These are phyloP conservation scores for Panthera leo DNA, from an alignment of 2,113 vertebrate species.

Conservation along the genomic window DNA sequence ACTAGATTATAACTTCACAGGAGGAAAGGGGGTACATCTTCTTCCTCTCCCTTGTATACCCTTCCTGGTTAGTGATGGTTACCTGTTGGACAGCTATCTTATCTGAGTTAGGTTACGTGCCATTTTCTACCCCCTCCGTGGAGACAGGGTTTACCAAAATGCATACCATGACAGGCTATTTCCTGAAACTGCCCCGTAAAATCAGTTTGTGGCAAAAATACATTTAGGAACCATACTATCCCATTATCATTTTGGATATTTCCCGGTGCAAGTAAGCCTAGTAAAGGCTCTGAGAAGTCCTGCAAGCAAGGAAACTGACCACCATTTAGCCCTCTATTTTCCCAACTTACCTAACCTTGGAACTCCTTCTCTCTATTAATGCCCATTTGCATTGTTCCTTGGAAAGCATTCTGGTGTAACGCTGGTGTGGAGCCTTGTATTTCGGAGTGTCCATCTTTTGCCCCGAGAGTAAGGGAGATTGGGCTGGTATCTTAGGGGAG, in stretches of 20 bases:
- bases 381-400: background rate
- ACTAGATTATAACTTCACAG: background rate
- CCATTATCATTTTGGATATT: background rate
- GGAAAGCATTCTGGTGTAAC: background rate
- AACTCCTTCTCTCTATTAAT: background rate
- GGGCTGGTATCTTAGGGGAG: background rate
- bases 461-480: background rate
- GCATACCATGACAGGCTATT: background rate
- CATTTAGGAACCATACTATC: background rate
- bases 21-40: no score
- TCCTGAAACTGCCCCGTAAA: background rate
- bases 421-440: background rate
- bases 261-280: background rate
- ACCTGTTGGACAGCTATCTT: background rate
- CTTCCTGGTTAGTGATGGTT: background rate
- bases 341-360: background rate
- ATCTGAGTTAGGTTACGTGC: background rate
- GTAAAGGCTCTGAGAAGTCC: background rate
- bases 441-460: background rate
- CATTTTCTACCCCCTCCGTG: background rate
- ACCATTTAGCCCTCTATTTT: background rate
- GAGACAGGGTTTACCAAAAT: background rate
- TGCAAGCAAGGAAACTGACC: background rate
- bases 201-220: background rate
- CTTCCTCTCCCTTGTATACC: background rate